These are phyloP conservation scores for Mastomys coucha DNA, from an alignment of 2,113 vertebrate genomes.

Conservation along the genomic window DNA sequence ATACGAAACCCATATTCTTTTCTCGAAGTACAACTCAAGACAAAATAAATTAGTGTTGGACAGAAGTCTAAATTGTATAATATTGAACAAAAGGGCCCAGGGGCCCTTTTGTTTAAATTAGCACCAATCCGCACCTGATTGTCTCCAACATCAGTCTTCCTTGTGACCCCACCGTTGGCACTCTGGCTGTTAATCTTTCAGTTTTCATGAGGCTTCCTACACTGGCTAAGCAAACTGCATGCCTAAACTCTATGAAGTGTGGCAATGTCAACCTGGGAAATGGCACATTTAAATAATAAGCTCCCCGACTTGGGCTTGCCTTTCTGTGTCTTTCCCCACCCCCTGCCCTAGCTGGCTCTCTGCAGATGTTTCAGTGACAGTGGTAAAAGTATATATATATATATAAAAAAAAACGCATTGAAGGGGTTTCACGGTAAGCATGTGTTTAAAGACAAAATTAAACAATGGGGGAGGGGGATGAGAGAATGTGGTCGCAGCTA, in stretches of 20 bases:
- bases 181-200: conserved; percentile 76
- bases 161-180: conserved; percentile 78
- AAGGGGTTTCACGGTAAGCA: conserved; percentile 90
- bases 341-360: conserved; percentile 82
- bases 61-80: conserved; percentile 73
- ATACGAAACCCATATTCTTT: conserved; percentile 76
- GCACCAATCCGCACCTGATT: conserved; percentile 91
- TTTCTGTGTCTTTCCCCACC: conserved; percentile 74
- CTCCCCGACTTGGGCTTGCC: conserved; percentile 76
- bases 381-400: conserved; percentile 87
- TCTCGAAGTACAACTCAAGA: conserved; percentile 71
- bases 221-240: conserved; percentile 63
- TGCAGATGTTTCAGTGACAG: conserved; percentile 85
- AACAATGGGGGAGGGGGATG: conserved; percentile 80
- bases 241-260: conserved; percentile 86
- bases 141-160: conserved; percentile 53
- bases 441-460: conserved; percentile 91
- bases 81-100: conserved; percentile 75
- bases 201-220: conserved; percentile 78
- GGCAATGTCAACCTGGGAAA: conserved; percentile 86
- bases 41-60: conserved; percentile 85
- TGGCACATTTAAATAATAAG: conserved; percentile 83
- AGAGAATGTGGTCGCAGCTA: conserved; percentile 85
- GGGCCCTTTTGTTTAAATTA: conserved; percentile 87
- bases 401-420: conserved; percentile 82